Evolutionary conservation across 2,113 vertebrate genomes (phyloP).

Genomic region (Equus przewalskii): DNA sequence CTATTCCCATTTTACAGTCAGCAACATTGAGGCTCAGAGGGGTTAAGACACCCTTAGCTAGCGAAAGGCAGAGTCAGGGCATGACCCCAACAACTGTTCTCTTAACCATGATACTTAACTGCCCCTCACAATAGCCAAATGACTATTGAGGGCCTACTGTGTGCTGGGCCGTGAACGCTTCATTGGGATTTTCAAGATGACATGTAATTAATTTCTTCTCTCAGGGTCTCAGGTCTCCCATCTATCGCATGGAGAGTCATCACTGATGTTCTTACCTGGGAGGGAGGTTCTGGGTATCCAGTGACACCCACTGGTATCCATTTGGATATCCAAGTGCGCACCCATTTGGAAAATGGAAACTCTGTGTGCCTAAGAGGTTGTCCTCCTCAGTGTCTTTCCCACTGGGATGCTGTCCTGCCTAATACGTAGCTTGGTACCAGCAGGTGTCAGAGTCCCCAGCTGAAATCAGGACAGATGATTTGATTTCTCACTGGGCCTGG

Average conservation of each 20-base stretch:
- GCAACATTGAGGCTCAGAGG: not conserved
- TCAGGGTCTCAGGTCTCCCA: not conserved
- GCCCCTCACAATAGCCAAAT: not conserved
- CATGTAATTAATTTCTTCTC: not conserved
- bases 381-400: not conserved
- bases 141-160: not conserved
- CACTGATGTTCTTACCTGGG: not conserved
- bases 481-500: not conserved
- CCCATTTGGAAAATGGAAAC: not conserved
- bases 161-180: not conserved
- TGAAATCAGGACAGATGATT: not conserved
- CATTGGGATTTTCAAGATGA: not conserved
- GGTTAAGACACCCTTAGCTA: not conserved
- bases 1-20: not conserved
- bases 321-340: not conserved
- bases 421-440: not conserved
- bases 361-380: not conserved
- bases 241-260: accelerated
- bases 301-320: not conserved
- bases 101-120: not conserved
- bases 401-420: not conserved
- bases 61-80: not conserved
- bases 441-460: not conserved
- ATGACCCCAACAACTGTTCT: not conserved
- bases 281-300: not conserved